These are phyloP conservation scores for Deilephila porcellus DNA, from an alignment of 2,888 invertebrate genomes.

Conservation along the genomic window DNA sequence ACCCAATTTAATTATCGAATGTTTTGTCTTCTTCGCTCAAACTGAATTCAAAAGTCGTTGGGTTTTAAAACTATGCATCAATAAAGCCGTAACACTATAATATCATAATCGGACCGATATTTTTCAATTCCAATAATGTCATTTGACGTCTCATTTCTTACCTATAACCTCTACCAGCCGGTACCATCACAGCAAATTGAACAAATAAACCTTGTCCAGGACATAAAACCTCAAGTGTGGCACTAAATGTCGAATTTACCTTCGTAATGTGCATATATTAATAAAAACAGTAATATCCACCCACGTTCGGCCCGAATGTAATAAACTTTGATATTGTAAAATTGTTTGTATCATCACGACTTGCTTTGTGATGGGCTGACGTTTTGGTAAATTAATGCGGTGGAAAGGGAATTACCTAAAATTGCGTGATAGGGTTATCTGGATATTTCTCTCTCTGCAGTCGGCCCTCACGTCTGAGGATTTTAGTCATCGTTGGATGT, in stretches of 20 bases:
- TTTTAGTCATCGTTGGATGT: too few relatives aligned
- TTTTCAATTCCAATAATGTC: not conserved
- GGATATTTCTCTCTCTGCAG: too few relatives aligned
- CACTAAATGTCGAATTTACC: conserved; percentile 55
- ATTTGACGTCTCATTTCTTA: not conserved
- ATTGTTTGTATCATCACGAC: not conserved
- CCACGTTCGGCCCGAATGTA: conserved; percentile 8
- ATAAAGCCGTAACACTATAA: too few relatives aligned
- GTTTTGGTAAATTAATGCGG: too few relatives aligned
- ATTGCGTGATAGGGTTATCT: too few relatives aligned
- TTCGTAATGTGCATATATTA: conserved; percentile 44
- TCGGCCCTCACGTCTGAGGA: too few relatives aligned
- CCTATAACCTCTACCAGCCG: not conserved
- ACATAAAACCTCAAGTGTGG: conserved; percentile 58
- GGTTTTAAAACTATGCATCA: too few relatives aligned
- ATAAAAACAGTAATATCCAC: conserved; percentile 11
- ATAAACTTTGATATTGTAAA: conserved; percentile 15
- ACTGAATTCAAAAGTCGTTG: too few relatives aligned
- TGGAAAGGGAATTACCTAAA: too few relatives aligned
- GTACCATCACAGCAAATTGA: conserved; percentile 40
- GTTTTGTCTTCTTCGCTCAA: too few relatives aligned
- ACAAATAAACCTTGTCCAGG: conserved; percentile 54
- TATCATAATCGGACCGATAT: too few relatives aligned
- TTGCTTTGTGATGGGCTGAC: not conserved
- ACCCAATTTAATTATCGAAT: too few relatives aligned